A percentile compares a stretch with the other conserved stretches of the same genome.
These are phyloP conservation scores for Poeciliopsis presidionis DNA, from an alignment of 2,797 vertebrate genomes.

Conservation along the genomic window DNA sequence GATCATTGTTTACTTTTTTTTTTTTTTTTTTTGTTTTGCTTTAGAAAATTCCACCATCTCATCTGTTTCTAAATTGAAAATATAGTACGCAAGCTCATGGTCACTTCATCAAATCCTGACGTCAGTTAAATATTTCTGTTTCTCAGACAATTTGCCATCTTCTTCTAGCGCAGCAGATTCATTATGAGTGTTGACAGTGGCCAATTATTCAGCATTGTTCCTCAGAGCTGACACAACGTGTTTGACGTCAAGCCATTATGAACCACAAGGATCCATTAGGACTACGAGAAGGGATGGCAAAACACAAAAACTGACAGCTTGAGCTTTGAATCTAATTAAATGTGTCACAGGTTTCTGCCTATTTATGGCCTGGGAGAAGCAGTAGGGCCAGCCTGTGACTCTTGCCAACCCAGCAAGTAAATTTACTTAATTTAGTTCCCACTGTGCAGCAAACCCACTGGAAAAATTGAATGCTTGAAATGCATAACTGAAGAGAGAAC, in stretches of 20 bases:
- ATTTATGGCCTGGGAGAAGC: constrained; percentile 55
- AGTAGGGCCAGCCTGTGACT: constrained; percentile 37
- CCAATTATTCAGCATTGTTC: constrained; percentile 52
- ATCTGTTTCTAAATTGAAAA: constrained; percentile 27
- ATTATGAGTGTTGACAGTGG: constrained; percentile 41
- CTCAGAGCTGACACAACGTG: constrained; percentile 44
- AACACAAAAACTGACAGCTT: constrained; percentile 59
- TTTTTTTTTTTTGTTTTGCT: constrained; percentile 7
- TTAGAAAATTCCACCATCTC: constrained; percentile 25
- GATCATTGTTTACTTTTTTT: constrained; percentile 31
- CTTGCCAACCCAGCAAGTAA: constrained; percentile 35
- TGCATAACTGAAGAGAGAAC: constrained; percentile 10
- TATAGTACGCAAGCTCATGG: not conserved
- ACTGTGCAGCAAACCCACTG: constrained; percentile 22
- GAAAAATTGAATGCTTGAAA: constrained; percentile 10
- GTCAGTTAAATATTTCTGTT: constrained; percentile 35
- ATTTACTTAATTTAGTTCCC: constrained; percentile 40
- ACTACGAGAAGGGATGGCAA: constrained; percentile 33
- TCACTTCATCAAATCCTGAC: constrained; percentile 15
- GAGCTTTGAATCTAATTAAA: constrained; percentile 72
- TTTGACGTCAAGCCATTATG: constrained; percentile 41
- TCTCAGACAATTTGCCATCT: constrained; percentile 37
- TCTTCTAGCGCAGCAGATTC: constrained; percentile 32
- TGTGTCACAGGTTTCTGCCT: constrained; percentile 61
- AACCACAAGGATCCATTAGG: constrained; percentile 71